Percentiles rank a stretch among this genome's conserved stretches.
phyloP scores from a whole-genome alignment of 53 echinoderm and acorn worm species.

The Mesocentrotus franciscanus region DNA sequence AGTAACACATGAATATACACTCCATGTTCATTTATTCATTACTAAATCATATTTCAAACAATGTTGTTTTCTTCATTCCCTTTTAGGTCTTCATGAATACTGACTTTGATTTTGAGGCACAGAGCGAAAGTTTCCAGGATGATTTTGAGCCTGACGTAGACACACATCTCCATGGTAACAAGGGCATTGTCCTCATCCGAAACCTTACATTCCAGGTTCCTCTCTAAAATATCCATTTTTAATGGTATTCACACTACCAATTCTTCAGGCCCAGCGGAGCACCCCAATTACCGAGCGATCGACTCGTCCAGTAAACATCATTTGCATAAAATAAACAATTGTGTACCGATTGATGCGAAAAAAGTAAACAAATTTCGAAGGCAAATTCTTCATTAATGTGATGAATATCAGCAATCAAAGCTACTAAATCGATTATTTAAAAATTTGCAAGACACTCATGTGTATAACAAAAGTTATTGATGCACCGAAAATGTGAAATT shows the following conservation, averaged over 20 bases:
- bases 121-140: background rate
- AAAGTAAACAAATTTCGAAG: too few relatives aligned
- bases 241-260: background rate
- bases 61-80: background rate
- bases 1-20: background rate
- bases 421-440: too few relatives aligned
- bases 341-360: too few relatives aligned
- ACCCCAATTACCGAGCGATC: too few relatives aligned
- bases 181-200: constrained; percentile 28
- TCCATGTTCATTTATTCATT: background rate
- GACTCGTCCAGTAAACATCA: too few relatives aligned
- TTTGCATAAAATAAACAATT: too few relatives aligned
- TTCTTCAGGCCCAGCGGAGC: too few relatives aligned
- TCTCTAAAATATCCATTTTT: background rate
- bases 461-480: too few relatives aligned
- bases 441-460: too few relatives aligned
- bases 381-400: too few relatives aligned
- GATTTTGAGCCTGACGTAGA: constrained; percentile 30
- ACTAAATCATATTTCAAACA: background rate
- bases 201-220: background rate
- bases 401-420: too few relatives aligned
- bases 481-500: too few relatives aligned
- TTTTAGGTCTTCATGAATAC: background rate
- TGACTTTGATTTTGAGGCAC: background rate
- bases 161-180: constrained; percentile 40